Conservation (phyloP, 2,888 invertebrate genomes). For the Sabatieria punctata region DNA sequence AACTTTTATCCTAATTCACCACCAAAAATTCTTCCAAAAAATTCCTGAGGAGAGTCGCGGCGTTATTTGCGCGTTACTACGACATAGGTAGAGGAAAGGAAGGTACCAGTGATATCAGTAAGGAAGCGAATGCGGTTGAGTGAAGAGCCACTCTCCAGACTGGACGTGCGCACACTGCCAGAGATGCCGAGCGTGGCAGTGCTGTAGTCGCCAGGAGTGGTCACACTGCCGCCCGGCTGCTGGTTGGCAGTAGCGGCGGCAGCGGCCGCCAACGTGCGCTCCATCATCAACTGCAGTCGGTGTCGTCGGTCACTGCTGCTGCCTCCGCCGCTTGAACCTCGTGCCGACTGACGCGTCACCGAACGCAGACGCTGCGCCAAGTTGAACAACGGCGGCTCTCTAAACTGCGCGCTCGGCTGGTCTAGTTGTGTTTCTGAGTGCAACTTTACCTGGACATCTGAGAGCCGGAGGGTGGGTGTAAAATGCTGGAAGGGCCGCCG, state of each 20-base stretch:
- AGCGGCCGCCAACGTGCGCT: slow-evolving; percentile 4
- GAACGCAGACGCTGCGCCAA: neutral
- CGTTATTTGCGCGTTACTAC: too few relatives aligned
- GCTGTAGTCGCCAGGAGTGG: slow-evolving; percentile 2
- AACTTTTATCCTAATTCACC: too few relatives aligned
- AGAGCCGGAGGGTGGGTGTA: slow-evolving; percentile 6
- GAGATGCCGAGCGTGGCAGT: neutral
- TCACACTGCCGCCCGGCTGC: neutral
- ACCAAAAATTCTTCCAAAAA: too few relatives aligned
- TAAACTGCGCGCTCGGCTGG: neutral
- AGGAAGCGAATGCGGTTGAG: slow-evolving; percentile 3
- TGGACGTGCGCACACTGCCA: neutral
- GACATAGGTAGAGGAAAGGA: too few relatives aligned
- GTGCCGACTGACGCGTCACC: neutral
- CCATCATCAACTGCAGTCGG: slow-evolving; percentile 5
- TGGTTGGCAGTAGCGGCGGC: neutral
- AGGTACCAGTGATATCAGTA: neutral
- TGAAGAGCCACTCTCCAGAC: neutral
- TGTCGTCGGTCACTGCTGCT: neutral
- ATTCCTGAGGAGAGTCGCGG: too few relatives aligned
- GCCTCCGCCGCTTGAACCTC: neutral
- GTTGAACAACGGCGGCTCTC: neutral
- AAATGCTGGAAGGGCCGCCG: neutral
- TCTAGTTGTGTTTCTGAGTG: too few relatives aligned
- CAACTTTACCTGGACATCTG: neutral